Percentiles rank a stretch among this genome's conserved stretches.
These are phyloP conservation scores for Bombylius major DNA, from an alignment of 2,888 invertebrate species.

Conservation along the genomic window DNA sequence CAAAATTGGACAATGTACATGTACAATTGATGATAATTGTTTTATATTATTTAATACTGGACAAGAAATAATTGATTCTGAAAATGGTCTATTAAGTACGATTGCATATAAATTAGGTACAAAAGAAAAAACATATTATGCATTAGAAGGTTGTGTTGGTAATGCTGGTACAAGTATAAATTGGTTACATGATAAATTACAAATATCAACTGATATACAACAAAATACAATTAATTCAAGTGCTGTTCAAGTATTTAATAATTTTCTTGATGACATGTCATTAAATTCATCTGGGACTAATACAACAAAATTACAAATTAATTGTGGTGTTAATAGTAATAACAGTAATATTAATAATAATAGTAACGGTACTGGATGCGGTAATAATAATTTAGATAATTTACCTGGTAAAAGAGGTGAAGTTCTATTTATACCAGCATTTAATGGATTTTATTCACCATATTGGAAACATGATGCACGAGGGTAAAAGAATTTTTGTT, in stretches of 20 bases:
- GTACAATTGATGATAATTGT: constrained; percentile 91
- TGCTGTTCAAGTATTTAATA: constrained; percentile 28
- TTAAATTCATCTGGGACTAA: constrained; percentile 27
- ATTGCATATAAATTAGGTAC: constrained; percentile 79
- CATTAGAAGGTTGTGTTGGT: constrained; percentile 83
- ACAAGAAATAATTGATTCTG: constrained; percentile 59
- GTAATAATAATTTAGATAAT: neutral
- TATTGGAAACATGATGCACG: constrained; percentile 91
- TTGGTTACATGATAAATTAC: constrained; percentile 82
- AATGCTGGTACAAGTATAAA: constrained; percentile 73
- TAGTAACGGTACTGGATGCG: too few species aligned
- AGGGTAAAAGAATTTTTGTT: constrained; percentile 35
- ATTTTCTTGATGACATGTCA: constrained; percentile 28
- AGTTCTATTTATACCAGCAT: constrained; percentile 91
- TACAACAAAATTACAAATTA: neutral
- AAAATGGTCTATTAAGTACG: constrained; percentile 79
- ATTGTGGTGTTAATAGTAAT: neutral
- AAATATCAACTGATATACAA: constrained; percentile 49
- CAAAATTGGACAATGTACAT: constrained; percentile 79
- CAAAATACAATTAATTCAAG: constrained; percentile 26
- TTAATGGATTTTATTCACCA: constrained; percentile 91
- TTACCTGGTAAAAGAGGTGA: neutral
- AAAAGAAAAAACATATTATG: constrained; percentile 62
- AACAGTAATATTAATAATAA: neutral
- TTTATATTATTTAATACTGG: constrained; percentile 94